A percentile compares a stretch with the other conserved stretches of the same genome.
These are phyloP conservation scores for Anodontia alba DNA, from an alignment of 2,888 invertebrate genomes.

Conservation along the genomic window DNA sequence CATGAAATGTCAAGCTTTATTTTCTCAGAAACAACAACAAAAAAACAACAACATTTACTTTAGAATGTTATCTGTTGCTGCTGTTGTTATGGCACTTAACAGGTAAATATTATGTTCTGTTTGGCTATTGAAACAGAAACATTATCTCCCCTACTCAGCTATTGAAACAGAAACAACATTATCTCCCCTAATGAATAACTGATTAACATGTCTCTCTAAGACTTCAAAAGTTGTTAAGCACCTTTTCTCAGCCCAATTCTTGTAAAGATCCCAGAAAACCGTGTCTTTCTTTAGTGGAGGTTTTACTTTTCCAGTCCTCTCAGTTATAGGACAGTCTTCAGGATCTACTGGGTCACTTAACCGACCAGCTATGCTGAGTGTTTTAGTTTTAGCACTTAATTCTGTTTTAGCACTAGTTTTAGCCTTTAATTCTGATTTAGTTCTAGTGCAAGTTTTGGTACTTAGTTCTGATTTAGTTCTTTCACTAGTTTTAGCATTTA, in stretches of 20 bases:
- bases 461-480: background rate
- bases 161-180: constrained; percentile 83
- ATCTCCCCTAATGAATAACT: constrained; percentile 84
- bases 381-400: no score
- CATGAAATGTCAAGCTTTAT: no score
- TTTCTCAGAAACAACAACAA: no score
- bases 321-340: background rate
- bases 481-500: background rate
- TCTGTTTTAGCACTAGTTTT: background rate
- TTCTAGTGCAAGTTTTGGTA: no score
- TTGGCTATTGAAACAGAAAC: no score
- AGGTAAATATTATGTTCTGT: no score
- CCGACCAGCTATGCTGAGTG: no score
- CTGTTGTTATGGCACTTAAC: no score
- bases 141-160: background rate
- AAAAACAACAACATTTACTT: no score
- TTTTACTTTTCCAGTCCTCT: background rate
- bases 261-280: constrained; percentile 48
- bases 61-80: no score
- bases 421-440: background rate
- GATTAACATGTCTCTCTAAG: constrained; percentile 81
- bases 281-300: background rate
- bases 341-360: background rate
- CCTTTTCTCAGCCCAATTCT: constrained; percentile 51
- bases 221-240: constrained; percentile 59